Evolutionary conservation across 2,113 vertebrate species (phyloP).

Genomic region (Otus sunia): DNA sequence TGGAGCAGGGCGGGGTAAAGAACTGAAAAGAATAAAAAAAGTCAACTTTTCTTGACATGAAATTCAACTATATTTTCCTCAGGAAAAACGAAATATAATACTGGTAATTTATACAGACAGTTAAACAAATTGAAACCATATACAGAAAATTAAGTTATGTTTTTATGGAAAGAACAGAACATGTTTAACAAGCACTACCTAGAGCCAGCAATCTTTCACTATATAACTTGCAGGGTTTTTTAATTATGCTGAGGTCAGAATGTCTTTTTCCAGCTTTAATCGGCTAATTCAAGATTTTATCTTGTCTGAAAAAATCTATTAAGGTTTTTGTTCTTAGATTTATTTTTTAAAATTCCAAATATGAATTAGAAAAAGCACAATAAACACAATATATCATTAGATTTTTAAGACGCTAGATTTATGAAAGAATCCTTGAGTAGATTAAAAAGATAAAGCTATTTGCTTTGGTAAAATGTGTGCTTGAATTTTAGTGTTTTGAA

Average conservation of each 20-base stretch:
- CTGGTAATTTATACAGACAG: constrained; percentile 56
- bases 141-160: constrained; percentile 46
- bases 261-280: constrained; percentile 44
- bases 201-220: constrained; percentile 35
- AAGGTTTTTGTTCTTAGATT: neutral
- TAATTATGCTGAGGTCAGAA: constrained; percentile 54
- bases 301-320: neutral
- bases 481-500: neutral
- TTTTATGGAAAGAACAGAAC: constrained; percentile 65
- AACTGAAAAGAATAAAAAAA: constrained; percentile 37
- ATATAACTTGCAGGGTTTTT: constrained; percentile 36
- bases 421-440: neutral
- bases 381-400: neutral
- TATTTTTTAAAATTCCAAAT: neutral
- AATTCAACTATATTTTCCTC: constrained; percentile 55
- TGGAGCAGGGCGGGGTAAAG: constrained; percentile 33
- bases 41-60: constrained; percentile 13
- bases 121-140: constrained; percentile 67
- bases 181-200: constrained; percentile 42
- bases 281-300: neutral
- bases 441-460: neutral
- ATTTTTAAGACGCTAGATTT: neutral
- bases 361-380: neutral
- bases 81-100: constrained; percentile 44
- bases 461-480: neutral